A percentile compares a stretch with the other conserved stretches of the same genome.
phyloP scores from a whole-genome alignment of 2,888 invertebrate genomes.

The Temnothorax unifasciatus region DNA sequence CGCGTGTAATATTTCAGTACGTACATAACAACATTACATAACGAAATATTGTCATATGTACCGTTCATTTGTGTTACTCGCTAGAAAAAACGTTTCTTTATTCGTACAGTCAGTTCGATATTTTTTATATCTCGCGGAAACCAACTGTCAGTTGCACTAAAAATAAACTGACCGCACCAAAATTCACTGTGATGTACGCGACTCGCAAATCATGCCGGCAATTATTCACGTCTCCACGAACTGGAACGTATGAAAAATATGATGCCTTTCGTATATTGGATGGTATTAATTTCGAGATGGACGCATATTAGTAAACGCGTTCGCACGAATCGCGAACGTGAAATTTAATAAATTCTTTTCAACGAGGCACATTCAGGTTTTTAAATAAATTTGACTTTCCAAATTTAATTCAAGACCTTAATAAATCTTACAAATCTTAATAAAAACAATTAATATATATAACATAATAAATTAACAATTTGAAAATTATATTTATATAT shows the following conservation, averaged over 20 bases:
- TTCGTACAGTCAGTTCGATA: constrained; percentile 24
- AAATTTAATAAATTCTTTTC: constrained; percentile 29
- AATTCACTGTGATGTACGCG: constrained; percentile 30
- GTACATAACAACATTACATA: constrained; percentile 9
- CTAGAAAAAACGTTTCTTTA: constrained; percentile 17
- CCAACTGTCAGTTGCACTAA: constrained; percentile 43
- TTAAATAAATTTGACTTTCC: background rate
- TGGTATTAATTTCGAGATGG: constrained; percentile 34
- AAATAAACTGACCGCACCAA: constrained; percentile 41
- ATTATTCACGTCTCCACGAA: constrained; percentile 32
- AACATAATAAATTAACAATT: background rate
- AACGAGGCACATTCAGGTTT: background rate
- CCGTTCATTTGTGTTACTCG: constrained; percentile 12
- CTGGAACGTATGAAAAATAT: constrained; percentile 45
- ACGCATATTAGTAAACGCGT: constrained; percentile 30
- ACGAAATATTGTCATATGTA: constrained; percentile 8
- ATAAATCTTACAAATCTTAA: background rate
- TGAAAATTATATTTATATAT: background rate
- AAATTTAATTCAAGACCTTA: background rate
- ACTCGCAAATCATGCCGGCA: constrained; percentile 44
- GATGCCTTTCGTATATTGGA: constrained; percentile 31
- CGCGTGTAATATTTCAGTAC: background rate
- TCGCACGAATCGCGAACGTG: background rate
- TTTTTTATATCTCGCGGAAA: constrained; percentile 48
- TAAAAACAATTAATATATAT: background rate